Evolutionary conservation across 2,888 invertebrate genomes (phyloP).

Genomic region (Mongoloraphidia duomilia): DNA sequence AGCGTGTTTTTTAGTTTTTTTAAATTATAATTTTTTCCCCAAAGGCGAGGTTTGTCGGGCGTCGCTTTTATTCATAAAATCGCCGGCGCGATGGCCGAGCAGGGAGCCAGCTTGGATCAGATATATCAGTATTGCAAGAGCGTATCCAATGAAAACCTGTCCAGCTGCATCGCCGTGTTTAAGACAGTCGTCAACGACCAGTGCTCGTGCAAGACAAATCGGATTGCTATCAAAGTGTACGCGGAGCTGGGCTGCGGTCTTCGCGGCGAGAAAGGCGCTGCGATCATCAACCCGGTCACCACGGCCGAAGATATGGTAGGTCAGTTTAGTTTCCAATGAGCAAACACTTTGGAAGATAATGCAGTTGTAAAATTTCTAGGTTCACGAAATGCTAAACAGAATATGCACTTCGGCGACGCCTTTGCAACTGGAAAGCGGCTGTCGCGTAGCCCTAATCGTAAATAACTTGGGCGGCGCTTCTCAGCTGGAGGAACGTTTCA

Average conservation of each 20-base stretch:
- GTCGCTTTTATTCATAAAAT: conserved; percentile 43
- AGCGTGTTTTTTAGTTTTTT: no score
- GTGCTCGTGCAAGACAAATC: conserved; percentile 15
- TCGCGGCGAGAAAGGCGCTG: conserved; percentile 40
- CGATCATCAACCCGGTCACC: conserved; percentile 30
- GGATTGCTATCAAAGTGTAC: conserved; percentile 30
- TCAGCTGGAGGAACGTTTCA: conserved; percentile 58
- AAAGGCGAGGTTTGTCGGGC: conserved; percentile 35
- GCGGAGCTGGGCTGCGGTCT: conserved; percentile 43
- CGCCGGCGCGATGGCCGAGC: conserved; percentile 59
- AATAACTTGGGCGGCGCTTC: conserved; percentile 52
- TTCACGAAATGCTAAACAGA: background rate
- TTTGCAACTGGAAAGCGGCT: no score
- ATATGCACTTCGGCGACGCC: background rate
- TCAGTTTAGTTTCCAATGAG: background rate
- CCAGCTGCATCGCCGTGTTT: conserved; percentile 13
- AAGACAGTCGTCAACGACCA: conserved; percentile 1
- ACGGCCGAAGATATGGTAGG: conserved; percentile 24
- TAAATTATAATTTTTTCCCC: background rate
- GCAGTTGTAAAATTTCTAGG: background rate
- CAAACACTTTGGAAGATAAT: background rate
- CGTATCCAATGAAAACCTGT: conserved; percentile 30
- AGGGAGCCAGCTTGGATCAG: conserved; percentile 38
- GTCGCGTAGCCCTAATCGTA: background rate
- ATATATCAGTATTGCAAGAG: conserved; percentile 36